Conservation (phyloP, 1,140 invertebrate species). For the Drosophila persimilis region DNA sequence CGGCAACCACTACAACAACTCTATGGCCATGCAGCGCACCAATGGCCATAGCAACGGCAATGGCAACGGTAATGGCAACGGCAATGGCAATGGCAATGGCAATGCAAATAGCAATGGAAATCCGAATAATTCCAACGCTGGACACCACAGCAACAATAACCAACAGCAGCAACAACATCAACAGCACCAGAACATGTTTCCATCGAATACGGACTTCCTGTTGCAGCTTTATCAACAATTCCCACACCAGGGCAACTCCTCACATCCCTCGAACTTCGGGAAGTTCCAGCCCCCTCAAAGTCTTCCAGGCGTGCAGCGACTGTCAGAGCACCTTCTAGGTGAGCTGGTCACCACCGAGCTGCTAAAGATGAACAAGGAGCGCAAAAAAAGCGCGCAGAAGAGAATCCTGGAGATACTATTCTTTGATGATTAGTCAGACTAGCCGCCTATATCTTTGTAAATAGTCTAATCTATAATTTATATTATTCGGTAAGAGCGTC, state of each 20-base stretch:
- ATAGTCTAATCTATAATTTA: slow-evolving; percentile 50
- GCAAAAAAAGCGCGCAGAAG: slow-evolving; percentile 77
- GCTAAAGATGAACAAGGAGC: slow-evolving; percentile 80
- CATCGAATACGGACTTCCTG: slow-evolving; percentile 77
- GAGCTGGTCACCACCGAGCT: slow-evolving; percentile 81
- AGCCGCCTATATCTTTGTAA: slow-evolving; percentile 32
- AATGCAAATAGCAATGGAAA: slow-evolving; percentile 40
- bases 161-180: slow-evolving; percentile 50
- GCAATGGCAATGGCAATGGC: slow-evolving; percentile 28
- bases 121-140: slow-evolving; percentile 21
- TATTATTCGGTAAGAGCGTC: slow-evolving; percentile 11
- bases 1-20: slow-evolving; percentile 61
- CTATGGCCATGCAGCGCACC: slow-evolving; percentile 50
- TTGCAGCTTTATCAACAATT: slow-evolving; percentile 81
- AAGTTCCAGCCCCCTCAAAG: slow-evolving; percentile 72
- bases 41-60: slow-evolving; percentile 3
- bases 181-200: slow-evolving; percentile 71
- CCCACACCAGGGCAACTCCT: slow-evolving; percentile 60
- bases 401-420: slow-evolving; percentile 81
- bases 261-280: slow-evolving; percentile 61
- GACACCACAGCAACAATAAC: slow-evolving; percentile 31
- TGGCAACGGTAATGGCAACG: slow-evolving; percentile 23
- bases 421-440: slow-evolving; percentile 73
- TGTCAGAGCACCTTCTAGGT: slow-evolving; percentile 78
- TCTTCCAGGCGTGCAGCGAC: slow-evolving; percentile 60